phyloP scores from a whole-genome alignment of 2,888 invertebrate species.

The Amaurobius ferox region DNA sequence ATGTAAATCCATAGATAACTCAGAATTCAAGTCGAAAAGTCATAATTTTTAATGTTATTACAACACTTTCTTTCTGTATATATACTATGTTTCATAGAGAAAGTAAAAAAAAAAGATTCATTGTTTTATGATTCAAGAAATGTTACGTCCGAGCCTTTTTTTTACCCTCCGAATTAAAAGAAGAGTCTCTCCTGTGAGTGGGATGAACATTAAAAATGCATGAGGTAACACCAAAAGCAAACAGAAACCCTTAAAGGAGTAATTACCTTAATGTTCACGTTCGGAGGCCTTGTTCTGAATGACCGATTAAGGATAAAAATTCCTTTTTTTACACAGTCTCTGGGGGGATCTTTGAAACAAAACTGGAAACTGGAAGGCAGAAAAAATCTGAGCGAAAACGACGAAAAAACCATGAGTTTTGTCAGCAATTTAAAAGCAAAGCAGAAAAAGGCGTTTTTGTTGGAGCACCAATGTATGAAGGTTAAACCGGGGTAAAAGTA shows the following conservation, averaged over 20 bases:
- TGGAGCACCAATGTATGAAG: background rate
- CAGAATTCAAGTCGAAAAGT: too few relatives aligned
- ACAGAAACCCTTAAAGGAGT: conserved; percentile 45
- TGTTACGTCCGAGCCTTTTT: background rate
- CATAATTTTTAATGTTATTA: too few relatives aligned
- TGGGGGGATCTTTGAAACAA: background rate
- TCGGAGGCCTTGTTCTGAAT: conserved; percentile 10
- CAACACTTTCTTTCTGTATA: too few relatives aligned
- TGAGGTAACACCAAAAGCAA: conserved; percentile 41
- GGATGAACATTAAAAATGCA: conserved; percentile 59
- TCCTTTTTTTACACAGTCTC: background rate
- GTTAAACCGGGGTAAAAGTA: background rate
- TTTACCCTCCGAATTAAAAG: background rate
- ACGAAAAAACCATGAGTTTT: background rate
- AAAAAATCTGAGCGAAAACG: background rate
- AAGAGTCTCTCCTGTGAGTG: background rate
- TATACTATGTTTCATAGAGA: too few relatives aligned
- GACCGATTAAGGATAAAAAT: background rate
- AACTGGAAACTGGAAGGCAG: background rate
- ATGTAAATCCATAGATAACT: too few relatives aligned
- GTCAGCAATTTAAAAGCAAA: conserved; percentile 8
- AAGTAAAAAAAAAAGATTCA: background rate
- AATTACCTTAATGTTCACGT: conserved; percentile 67
- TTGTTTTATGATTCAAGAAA: conserved; percentile 2
- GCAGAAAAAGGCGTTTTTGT: background rate